Conservation (phyloP, 2,113 vertebrate genomes). For the Edolisoma coerulescens region DNA sequence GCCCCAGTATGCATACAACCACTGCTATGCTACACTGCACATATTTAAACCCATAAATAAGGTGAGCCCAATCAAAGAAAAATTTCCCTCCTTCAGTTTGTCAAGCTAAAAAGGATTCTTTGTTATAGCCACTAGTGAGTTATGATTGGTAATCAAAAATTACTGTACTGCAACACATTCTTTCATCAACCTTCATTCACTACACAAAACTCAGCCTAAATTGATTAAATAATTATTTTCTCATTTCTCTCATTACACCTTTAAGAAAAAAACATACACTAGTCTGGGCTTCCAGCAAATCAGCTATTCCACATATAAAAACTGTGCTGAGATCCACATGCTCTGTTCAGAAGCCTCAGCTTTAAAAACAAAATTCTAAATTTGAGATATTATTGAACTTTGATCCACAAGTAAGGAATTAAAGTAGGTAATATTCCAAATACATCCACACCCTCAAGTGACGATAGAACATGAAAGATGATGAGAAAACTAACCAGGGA, state of each 20-base stretch:
- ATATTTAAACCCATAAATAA: neutral
- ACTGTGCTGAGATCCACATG: neutral
- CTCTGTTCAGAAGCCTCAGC: neutral
- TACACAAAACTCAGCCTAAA: neutral
- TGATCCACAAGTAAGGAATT: neutral
- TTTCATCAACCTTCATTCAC: neutral
- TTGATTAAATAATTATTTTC: neutral
- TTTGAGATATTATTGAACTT: neutral
- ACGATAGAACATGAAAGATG: neutral
- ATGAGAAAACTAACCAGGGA: neutral
- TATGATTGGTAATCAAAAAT: neutral
- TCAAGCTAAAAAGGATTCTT: neutral
- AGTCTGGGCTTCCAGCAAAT: neutral
- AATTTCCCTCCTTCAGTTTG: neutral
- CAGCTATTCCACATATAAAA: neutral
- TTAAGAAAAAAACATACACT: neutral
- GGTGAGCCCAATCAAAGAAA: neutral
- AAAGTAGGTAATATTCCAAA: neutral
- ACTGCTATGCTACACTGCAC: neutral
- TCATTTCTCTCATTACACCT: neutral
- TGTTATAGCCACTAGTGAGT: neutral
- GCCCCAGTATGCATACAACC: neutral
- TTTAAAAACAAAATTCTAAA: neutral
- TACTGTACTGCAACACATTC: neutral
- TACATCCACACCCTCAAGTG: neutral